Percentiles rank a stretch among this genome's conserved stretches.
phyloP scores from a whole-genome alignment of 37 sponge, comb jelly and placozoan species.

The Petrosia ficiformis region DNA sequence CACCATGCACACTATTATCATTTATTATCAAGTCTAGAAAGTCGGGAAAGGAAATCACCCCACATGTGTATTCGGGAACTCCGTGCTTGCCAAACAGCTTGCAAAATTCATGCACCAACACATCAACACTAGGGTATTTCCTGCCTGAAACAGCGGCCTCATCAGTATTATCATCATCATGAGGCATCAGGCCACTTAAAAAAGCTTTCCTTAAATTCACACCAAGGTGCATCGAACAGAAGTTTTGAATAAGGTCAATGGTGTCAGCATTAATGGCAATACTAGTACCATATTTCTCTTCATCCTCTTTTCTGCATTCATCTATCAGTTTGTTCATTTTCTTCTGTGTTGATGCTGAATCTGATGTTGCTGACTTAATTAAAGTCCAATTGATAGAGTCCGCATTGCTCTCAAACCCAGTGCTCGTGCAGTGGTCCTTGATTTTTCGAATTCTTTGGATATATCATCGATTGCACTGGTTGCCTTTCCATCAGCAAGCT shows the following conservation, averaged over 20 bases:
- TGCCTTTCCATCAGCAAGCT: constrained; percentile 25
- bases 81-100: constrained; percentile 7
- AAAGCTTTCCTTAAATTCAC: constrained; percentile 57
- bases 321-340: constrained; percentile 41
- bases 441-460: constrained; percentile 26
- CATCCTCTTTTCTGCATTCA: constrained; percentile 29
- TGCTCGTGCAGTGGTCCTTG: constrained; percentile 22
- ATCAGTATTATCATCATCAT: no score
- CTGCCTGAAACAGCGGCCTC: neutral
- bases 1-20: neutral
- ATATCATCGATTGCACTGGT: constrained; percentile 33
- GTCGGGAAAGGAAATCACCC: neutral
- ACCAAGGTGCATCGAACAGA: constrained; percentile 65
- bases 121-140: neutral
- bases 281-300: constrained; percentile 23
- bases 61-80: constrained; percentile 13
- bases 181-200: constrained; percentile 9
- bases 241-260: constrained; percentile 33
- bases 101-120: constrained; percentile 15
- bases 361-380: constrained; percentile 44
- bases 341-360: constrained; percentile 51
- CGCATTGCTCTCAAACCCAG: constrained; percentile 42
- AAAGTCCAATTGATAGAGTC: constrained; percentile 53
- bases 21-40: neutral
- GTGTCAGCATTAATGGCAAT: constrained; percentile 1